Base-by-base conservation (phyloP, 2,113 vertebrate genomes). In the Ramphastos sulfuratus region DNA sequence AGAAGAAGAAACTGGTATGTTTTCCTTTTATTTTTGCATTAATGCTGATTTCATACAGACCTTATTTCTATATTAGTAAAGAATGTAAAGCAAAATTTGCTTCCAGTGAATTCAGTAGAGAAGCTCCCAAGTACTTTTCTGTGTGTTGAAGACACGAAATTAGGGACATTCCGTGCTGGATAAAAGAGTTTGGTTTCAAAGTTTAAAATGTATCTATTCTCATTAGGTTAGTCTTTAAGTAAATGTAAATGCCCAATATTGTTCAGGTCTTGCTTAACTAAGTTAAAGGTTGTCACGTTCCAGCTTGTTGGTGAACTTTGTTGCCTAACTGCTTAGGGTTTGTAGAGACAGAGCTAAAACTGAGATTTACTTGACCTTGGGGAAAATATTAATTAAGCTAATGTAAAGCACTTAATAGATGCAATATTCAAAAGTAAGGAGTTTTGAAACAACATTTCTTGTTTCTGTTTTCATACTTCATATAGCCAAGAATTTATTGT, bases 1-100 rank as follows among this genome's bases (percentile, higher is more conserved):
- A 73, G 99, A 99, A 95, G 98, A 98, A 98, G 99, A 99, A 97
- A 98, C 98, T 71, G 99, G 99, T 99, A 98, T 96, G 97, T 93
- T 90, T 90, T 92, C 67, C 74, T 94, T 91, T 92, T 95, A 86
- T 95, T 94, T 95, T 94, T 95, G 85, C 88, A 92, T 92, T 88
- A 79, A 85, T 92, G 80, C 90, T 94, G 71, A 86, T 96, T 94
- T 95, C 59, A 55, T 85, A 66, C 84, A 83, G 95, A 83, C 77
- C 65, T 90, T 73, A 73, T 81, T 93, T 78, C 94, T 79, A 28
- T 83, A 46, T 60, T 70, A 85, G 73, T 92, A 91, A 89, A 91
- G 61, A 91, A 78, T 42, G 4, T 88, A 82, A 89, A 93, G 80
- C 83, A 83, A 93, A 73, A 3, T 2, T 80, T 78, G 56, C 63